A percentile compares a stretch with the other conserved stretches of the same genome.
phyloP scores from a whole-genome alignment of 2,888 invertebrate species.

The Parasteatoda lunata region DNA sequence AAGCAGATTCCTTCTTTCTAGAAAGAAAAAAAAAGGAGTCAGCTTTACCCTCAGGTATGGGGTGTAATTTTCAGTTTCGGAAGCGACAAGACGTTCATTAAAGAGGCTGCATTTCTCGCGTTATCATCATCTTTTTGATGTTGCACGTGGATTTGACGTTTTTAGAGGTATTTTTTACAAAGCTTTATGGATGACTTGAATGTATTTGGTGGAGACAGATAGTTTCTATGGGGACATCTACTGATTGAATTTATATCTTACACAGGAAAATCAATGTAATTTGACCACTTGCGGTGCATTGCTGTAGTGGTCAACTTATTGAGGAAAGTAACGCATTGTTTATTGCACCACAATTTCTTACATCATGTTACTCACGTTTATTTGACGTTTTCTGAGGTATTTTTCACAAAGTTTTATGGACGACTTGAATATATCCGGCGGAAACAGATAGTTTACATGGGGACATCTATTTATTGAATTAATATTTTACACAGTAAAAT shows the following conservation, averaged over 20 bases:
- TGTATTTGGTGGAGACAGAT: neutral
- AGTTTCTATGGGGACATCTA: no score
- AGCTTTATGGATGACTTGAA: neutral
- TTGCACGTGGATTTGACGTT: constrained; percentile 5
- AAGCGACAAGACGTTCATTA: constrained; percentile 5
- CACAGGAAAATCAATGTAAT: no score
- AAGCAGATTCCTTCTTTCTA: neutral
- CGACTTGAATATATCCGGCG: neutral
- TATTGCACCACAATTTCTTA: no score
- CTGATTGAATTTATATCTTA: no score
- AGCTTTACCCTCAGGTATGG: constrained; percentile 1
- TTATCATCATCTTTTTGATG: neutral
- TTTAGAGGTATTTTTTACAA: neutral
- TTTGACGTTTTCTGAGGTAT: neutral
- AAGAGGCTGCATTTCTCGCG: neutral
- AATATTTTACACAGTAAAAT: no score
- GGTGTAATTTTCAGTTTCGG: neutral
- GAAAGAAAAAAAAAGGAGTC: neutral
- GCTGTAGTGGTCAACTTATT: no score
- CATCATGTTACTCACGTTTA: neutral
- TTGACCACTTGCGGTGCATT: no score
- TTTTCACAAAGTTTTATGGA: neutral
- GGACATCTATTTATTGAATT: no score
- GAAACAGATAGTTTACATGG: no score
- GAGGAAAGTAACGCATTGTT: no score